A percentile compares a stretch with the other conserved stretches of the same genome.
These are phyloP conservation scores for Polymixis lichenea DNA, from an alignment of 2,888 invertebrate genomes.

Conservation along the genomic window DNA sequence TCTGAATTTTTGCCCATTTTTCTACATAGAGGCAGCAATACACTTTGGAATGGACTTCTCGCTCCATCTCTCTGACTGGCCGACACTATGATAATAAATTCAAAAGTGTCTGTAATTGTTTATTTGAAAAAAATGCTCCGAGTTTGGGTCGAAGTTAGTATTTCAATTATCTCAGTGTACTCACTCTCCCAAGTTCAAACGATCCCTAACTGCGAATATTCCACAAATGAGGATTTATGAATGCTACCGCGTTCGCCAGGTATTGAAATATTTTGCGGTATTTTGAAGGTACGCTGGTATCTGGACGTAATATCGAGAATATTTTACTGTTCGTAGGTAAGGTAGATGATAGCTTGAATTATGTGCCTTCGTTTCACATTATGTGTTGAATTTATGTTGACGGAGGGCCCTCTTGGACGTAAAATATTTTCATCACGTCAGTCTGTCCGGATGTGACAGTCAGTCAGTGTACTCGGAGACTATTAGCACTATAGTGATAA, in stretches of 20 bases:
- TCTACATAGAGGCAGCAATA: no score
- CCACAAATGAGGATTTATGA: slow-evolving; percentile 53
- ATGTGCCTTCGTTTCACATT: slow-evolving; percentile 3
- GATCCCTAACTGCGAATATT: slow-evolving; percentile 20
- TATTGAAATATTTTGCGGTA: slow-evolving; percentile 62
- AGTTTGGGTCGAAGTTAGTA: background rate
- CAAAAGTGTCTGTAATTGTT: no score
- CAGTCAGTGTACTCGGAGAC: background rate
- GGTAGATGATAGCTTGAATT: slow-evolving; percentile 2
- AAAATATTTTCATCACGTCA: background rate
- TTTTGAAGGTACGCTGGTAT: slow-evolving; percentile 32
- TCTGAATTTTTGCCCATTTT: no score
- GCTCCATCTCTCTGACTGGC: no score
- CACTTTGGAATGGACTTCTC: no score
- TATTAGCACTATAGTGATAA: background rate
- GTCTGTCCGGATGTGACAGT: background rate
- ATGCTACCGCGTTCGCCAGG: slow-evolving; percentile 33
- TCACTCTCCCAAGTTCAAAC: slow-evolving; percentile 14
- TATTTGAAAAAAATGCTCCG: no score
- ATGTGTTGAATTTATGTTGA: background rate
- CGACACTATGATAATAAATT: no score
- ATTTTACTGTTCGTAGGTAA: slow-evolving; percentile 16
- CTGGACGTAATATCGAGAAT: slow-evolving; percentile 25
- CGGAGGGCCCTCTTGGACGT: background rate
- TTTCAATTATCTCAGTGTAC: background rate